Evolutionary conservation across 2,888 invertebrate species (phyloP).

Genomic region (Volucella zonaria): DNA sequence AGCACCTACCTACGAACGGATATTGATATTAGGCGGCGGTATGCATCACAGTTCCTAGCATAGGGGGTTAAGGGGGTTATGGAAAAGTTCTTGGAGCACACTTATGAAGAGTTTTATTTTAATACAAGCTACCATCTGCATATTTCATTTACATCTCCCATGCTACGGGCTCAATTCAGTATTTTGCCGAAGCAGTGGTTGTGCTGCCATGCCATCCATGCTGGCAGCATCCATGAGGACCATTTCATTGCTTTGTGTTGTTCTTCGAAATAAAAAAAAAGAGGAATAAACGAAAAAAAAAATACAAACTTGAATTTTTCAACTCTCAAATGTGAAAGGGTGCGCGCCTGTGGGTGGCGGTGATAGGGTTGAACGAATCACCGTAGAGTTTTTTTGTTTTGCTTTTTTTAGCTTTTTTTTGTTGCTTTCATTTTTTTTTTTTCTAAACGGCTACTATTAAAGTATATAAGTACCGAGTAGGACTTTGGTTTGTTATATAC

Average conservation of each 20-base stretch:
- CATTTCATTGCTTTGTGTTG: conserved; percentile 51
- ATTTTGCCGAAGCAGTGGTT: not conserved
- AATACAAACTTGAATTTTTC: conserved; percentile 73
- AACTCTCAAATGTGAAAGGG: conserved; percentile 68
- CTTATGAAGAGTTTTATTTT: conserved; percentile 74
- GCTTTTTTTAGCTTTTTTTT: conserved; percentile 43
- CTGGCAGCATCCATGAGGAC: conserved; percentile 55
- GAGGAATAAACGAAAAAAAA: conserved; percentile 53
- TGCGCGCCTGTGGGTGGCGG: conserved; percentile 65
- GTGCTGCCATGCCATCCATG: conserved; percentile 14
- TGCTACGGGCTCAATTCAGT: conserved; percentile 32
- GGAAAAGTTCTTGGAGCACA: conserved; percentile 70
- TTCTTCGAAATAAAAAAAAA: conserved; percentile 65
- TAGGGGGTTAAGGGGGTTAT: conserved; percentile 52
- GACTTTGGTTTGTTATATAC: conserved; percentile 71
- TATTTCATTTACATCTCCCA: conserved; percentile 76
- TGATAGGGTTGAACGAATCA: conserved; percentile 75
- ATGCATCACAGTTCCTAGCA: not conserved
- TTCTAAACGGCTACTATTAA: conserved; percentile 73
- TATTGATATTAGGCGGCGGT: conserved; percentile 58
- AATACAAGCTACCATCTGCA: conserved; percentile 75
- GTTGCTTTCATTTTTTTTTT: conserved; percentile 56
- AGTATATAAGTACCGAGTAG: conserved; percentile 71
- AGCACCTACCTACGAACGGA: conserved; percentile 31
- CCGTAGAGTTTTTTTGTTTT: conserved; percentile 67